Evolutionary conservation across 2,888 invertebrate species (phyloP).

Genomic region (Chaetoderma sp.): DNA sequence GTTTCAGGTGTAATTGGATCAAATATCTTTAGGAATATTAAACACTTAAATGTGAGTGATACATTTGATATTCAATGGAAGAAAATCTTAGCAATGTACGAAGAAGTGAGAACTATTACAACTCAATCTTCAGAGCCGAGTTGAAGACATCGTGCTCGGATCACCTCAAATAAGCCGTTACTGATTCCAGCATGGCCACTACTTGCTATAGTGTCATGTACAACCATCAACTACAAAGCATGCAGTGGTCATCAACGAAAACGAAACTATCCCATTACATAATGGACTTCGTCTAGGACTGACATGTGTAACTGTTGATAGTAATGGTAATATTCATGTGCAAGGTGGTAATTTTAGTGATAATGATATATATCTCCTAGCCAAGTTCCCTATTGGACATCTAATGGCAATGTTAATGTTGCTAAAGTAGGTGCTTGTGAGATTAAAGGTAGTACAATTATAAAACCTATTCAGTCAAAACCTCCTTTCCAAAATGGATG

Average conservation of each 20-base stretch:
- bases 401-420: background rate
- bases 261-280: background rate
- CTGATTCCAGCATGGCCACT: no score
- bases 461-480: background rate
- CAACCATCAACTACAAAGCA: no score
- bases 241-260: slow-evolving; percentile 5
- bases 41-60: no score
- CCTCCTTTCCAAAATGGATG: background rate
- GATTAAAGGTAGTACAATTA: no score
- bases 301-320: background rate
- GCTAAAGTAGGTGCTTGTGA: background rate
- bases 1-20: background rate
- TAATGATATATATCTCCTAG: background rate
- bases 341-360: background rate
- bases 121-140: no score
- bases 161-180: no score
- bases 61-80: no score
- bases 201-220: no score
- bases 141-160: no score
- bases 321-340: background rate
- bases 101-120: no score
- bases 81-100: no score
- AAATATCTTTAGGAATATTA: slow-evolving; percentile 6
- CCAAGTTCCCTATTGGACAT: background rate
- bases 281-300: background rate